Percentiles rank a stretch among this genome's conserved stretches.
Conservation (phyloP, 2,113 vertebrate genomes). For the Nerophis lumbriciformis region DNA sequence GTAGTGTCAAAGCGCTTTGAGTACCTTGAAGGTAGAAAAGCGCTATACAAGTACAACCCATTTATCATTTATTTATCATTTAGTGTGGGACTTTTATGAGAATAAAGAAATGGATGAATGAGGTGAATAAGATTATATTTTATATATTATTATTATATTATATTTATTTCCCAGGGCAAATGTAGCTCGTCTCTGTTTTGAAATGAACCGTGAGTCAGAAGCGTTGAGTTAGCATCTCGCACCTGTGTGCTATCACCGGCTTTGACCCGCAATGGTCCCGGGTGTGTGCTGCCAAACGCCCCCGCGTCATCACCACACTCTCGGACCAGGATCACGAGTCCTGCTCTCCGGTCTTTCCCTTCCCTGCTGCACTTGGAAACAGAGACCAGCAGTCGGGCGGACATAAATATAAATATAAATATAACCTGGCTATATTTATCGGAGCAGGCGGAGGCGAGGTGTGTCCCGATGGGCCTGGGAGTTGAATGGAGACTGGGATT, state of each 20-base stretch:
- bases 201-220: constrained; percentile 24
- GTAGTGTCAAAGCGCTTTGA: no score
- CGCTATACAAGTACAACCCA: no score
- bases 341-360: constrained; percentile 35
- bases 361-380: constrained; percentile 34
- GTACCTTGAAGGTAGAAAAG: no score
- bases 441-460: constrained; percentile 38
- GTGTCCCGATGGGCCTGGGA: constrained; percentile 18
- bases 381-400: constrained; percentile 49
- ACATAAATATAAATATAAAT: constrained; percentile 42
- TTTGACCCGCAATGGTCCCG: constrained; percentile 15
- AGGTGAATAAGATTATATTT: no score
- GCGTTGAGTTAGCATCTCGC: constrained; percentile 31
- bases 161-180: no score
- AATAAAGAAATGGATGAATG: background rate
- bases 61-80: no score
- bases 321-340: constrained; percentile 46
- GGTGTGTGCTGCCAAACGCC: constrained; percentile 16
- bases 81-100: no score
- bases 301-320: constrained; percentile 37
- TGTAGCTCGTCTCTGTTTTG: background rate
- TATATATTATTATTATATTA: no score
- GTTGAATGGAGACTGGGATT: background rate
- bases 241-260: constrained; percentile 9
- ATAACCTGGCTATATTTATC: constrained; percentile 66